Evolutionary conservation across 2,797 vertebrate species (phyloP), one percentile per base, ranked within the genome.

Genomic region (Dendrocincla tyrannina): DNA sequence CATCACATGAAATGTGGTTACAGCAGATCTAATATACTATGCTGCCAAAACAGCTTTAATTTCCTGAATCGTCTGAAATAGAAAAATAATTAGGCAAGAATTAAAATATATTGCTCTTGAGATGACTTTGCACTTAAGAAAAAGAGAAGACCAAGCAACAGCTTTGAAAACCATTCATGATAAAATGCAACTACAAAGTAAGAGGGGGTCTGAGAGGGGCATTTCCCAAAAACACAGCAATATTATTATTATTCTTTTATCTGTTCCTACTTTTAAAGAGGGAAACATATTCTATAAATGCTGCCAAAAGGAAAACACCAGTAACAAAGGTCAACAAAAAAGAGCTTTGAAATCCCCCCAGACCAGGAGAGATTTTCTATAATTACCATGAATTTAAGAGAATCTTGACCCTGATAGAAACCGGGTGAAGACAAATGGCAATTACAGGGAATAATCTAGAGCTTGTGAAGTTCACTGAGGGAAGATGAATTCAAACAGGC

Each of bases 71-170:
- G 17, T 90, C 92, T 86, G 55, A 89, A 95, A 95, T 84, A 94
- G 91, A 94, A 94, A 93, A 96, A 91, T 93, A 97, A 96, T 95
- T 93, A 95, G 52, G 42, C 59, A 73, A 93, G 91, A 94, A 95
- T 91, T 91, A 94, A 96, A 96, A 96, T 86, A 82, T 59, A 96
- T 92, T 95, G 93, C 79, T 95, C 93, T 94, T 96, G 88, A 95
- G 88, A 96, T 93, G 91, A 96, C 95, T 96, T 97, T 96, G 95
- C 85, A 73, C 82, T 78, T 93, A 42, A 85, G 44, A 20, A 89
- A 89, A 91, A 85, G 44, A 91, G 35, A 88, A 86, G 69, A 78
- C 23, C 27, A 92, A 76, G 70, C 55, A 85, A 91, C 28, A 89
- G 63, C 42, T 90, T 84, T 80, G 60, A 78, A 91, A 95, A 69